phyloP scores from a whole-genome alignment of 2,888 invertebrate genomes.

The Graphium colonna region DNA sequence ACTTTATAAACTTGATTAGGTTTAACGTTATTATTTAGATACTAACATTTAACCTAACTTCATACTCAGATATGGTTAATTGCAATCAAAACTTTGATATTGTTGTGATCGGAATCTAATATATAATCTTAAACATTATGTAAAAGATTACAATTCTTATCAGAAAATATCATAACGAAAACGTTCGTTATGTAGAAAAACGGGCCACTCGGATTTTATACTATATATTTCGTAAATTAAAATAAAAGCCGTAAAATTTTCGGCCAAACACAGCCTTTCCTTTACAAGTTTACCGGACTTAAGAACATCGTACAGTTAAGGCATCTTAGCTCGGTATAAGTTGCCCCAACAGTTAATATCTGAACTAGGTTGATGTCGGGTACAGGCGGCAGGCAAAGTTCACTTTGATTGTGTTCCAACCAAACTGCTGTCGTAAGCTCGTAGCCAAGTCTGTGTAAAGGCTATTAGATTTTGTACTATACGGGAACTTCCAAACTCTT shows the following conservation, averaged over 20 bases:
- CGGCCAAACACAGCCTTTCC: neutral
- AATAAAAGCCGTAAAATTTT: neutral
- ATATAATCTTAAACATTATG: no score
- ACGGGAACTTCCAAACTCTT: conserved; percentile 18
- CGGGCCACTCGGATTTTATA: no score
- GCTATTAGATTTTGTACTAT: conserved; percentile 22
- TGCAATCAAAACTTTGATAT: no score
- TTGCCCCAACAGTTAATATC: conserved; percentile 29
- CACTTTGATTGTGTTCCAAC: conserved; percentile 29
- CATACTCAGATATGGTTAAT: no score
- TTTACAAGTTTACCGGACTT: conserved; percentile 8
- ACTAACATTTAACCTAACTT: no score
- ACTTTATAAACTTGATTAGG: no score
- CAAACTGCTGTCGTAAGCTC: conserved; percentile 22
- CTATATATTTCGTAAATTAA: no score
- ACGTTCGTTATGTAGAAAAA: no score
- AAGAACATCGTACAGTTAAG: conserved; percentile 30
- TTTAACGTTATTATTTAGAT: no score
- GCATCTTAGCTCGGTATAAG: conserved; percentile 34
- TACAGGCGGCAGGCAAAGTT: conserved; percentile 27
- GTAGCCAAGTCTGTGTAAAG: conserved; percentile 19
- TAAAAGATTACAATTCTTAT: no score
- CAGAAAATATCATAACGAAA: no score
- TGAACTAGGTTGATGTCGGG: conserved; percentile 28
- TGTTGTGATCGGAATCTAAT: no score